Evolutionary conservation across 2,888 invertebrate genomes (phyloP), one percentile per base, ranked within the genome.

Genomic region (Leptopilina syphax): DNA sequence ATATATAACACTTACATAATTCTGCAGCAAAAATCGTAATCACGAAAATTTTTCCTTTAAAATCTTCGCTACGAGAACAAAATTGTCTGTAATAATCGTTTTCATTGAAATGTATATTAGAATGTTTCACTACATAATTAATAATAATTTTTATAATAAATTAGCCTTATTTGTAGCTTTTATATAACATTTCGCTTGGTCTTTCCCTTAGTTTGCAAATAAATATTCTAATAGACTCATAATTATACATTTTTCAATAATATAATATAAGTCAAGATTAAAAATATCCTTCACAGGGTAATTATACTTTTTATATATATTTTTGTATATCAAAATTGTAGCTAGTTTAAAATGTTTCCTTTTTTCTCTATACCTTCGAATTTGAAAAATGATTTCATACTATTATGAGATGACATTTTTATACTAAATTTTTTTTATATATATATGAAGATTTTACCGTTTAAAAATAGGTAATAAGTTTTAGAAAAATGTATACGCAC

Each of bases 51-150:
- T 73, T 44, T 44, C n/a, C 47, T 3, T 41, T 47, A 47, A 50
- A 44, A 44, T 44, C 18, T 57, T 73, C 73, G 73, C 73, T 57
- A 57, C 73, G 57, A 73, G 73, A 73, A 73, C 70, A 60, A 73
- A 73, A 73, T 57, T 60, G 57, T 3, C 34, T 44, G 44, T 8
- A 41, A 57, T 57, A 73, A 57, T 34, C 5, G 3, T 34, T 44
- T 47, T 70, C 54, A 70, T 44, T 44, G 54, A 70, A 70, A 70
- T 73, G 57, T 73, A 5, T 73, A 73, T 70, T 54, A 34, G 3
- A 34, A 34, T 34, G 73, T 41, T 73, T 57, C 18, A n/a, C 18
- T 73, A 73, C 34, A 57, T 73, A 73, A 57, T 73, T 73, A 60
- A 18, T n/a, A 60, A 34, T 34, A 34, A 34, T 34, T 63, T 10